Conservation (phyloP, 2,797 vertebrate genomes). For the Danio jaintianensis region DNA sequence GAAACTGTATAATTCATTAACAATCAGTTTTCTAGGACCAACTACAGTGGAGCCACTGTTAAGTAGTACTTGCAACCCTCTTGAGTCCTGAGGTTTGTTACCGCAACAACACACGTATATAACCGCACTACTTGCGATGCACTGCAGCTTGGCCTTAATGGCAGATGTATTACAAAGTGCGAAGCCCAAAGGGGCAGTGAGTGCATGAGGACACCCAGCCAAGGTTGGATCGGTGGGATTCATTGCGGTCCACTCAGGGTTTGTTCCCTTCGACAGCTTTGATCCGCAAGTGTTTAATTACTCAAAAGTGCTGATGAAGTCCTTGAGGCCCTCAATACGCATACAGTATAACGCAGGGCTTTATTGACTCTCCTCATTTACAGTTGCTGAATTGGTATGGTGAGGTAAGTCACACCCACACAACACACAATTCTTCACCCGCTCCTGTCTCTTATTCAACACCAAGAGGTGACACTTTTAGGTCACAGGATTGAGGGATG, state of each 20-base stretch:
- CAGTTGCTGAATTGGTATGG: slow-evolving; percentile 39
- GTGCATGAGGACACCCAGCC: slow-evolving; percentile 19
- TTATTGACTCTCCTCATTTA: slow-evolving; percentile 35
- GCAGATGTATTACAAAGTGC: slow-evolving; percentile 15
- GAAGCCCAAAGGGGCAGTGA: slow-evolving; percentile 15
- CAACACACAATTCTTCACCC: slow-evolving; percentile 40
- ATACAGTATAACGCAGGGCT: slow-evolving; percentile 7
- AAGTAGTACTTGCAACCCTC: not conserved
- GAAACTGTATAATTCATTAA: too few species aligned
- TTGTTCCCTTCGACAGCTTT: slow-evolving; percentile 75
- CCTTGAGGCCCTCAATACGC: slow-evolving; percentile 62
- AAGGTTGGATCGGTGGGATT: slow-evolving; percentile 48
- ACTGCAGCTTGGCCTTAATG: not conserved
- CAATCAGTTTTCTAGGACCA: not conserved
- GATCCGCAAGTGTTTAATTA: slow-evolving; percentile 79
- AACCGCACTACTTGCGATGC: not conserved
- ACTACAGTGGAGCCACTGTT: not conserved
- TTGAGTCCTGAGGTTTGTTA: slow-evolving; percentile 4
- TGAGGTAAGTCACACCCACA: slow-evolving; percentile 39
- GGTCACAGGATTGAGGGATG: slow-evolving; percentile 48
- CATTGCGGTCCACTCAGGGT: slow-evolving; percentile 68
- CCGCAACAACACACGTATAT: not conserved
- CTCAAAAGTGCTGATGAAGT: slow-evolving; percentile 71
- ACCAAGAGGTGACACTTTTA: slow-evolving; percentile 53
- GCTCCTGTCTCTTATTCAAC: slow-evolving; percentile 29